Base-by-base conservation (phyloP, 2,888 invertebrate species). In the Caenorhabditis panamensis region DNA sequence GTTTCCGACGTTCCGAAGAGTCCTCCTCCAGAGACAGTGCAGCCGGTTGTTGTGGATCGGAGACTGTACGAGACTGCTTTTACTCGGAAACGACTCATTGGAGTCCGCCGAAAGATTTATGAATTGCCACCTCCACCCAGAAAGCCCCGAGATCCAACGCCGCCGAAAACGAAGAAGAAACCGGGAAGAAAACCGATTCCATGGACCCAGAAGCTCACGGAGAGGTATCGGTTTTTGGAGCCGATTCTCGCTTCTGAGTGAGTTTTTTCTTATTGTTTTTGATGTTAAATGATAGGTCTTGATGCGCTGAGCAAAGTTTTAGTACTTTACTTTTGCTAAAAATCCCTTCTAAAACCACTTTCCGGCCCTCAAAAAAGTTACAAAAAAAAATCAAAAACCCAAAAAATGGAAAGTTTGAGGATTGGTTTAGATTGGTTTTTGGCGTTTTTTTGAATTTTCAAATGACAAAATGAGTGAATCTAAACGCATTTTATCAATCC, bases 101-200 rank as follows among this genome's bases (percentile, higher is more conserved):
- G 16, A 8, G 28, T 68, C 2, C 44, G 58, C 18, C 24, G 22
- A 1, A 44, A 28, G 11, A 28, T 44, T 1, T 49, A 47, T 16
- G 9, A 31, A 1, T 9, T 58, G 20, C 58, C 67, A 31, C 28
- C n/a, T 6, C 20, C 20, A 4, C 56, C 49, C 1, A 8, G 1
- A 8, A 59, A 37, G 24, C 13, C 26, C 18, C 20, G 28, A 41
- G 41, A 6, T 11, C 41, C 41, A 41, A 41, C 2, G 13, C 8
- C 41, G 2, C 47, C 22, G 24, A 49, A n/a, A 53, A 26, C 2
- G 8, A 66, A 13, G 54, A 37, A 71, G 47, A 72, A 63, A 6
- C 63, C 62, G 1, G 63, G 72, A 20, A 22, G 58, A 41, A 64
- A 64, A 24, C 37, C 56, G 1, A 37, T 36, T 13, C 54, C 58